Evolutionary conservation across 2,888 invertebrate species (phyloP).

Genomic region (Opisthograptis luteolata): DNA sequence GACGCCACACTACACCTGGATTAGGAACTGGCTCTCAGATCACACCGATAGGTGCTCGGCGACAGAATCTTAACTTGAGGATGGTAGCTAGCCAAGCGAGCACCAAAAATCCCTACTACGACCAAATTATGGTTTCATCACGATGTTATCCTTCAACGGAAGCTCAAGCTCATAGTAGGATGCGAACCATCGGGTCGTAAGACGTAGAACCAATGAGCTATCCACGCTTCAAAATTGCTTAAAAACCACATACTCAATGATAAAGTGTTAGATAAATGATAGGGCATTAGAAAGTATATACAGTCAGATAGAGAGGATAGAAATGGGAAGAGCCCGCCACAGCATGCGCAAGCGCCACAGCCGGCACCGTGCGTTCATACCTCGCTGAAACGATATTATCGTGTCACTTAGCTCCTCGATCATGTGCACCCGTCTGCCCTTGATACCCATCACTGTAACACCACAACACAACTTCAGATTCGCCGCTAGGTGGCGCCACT

Average conservation of each 20-base stretch:
- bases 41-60: no score
- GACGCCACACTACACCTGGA: no score
- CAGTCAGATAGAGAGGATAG: conserved; percentile 33
- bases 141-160: no score
- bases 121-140: no score
- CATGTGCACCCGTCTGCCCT: conserved; percentile 98
- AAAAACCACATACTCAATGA: conserved; percentile 12
- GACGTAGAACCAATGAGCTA: no score
- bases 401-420: conserved; percentile 99
- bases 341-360: conserved; percentile 70
- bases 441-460: conserved; percentile 98
- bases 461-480: conserved; percentile 72
- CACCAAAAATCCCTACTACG: no score
- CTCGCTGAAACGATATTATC: conserved; percentile 99
- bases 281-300: conserved; percentile 22
- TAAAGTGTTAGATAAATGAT: conserved; percentile 31
- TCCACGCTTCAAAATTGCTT: background rate
- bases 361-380: conserved; percentile 86
- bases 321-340: conserved; percentile 60
- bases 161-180: no score
- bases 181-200: no score
- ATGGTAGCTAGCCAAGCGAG: no score
- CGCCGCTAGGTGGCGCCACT: conserved; percentile 36
- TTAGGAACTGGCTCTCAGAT: no score
- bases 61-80: no score